These are phyloP conservation scores for Smithornis capensis DNA, from an alignment of 2,113 vertebrate species.

Conservation along the genomic window DNA sequence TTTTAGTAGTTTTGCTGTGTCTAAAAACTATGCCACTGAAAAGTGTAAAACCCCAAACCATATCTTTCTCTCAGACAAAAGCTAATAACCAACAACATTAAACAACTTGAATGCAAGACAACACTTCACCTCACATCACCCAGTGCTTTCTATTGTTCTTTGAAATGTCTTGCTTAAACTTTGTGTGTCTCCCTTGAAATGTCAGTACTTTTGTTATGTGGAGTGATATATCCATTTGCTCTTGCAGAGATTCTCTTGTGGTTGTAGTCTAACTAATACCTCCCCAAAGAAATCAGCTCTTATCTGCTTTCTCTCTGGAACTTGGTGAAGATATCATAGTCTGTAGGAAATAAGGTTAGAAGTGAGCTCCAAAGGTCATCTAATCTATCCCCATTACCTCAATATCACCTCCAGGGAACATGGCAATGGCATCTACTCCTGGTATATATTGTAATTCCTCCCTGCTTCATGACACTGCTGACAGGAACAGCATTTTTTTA, in stretches of 20 bases:
- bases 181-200: neutral
- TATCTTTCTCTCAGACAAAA: neutral
- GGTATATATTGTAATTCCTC: conserved; percentile 33
- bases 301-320: conserved; percentile 57
- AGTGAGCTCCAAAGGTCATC: conserved; percentile 63
- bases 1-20: neutral
- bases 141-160: neutral
- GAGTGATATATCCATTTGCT: conserved; percentile 29
- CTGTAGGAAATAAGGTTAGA: conserved; percentile 65
- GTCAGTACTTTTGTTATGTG: conserved; percentile 41
- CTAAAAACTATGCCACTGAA: neutral
- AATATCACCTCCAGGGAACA: conserved; percentile 58
- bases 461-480: neutral
- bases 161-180: neutral
- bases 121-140: neutral
- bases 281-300: conserved; percentile 56
- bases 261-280: conserved; percentile 59
- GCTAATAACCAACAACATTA: neutral
- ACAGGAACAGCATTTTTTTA: neutral
- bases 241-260: conserved; percentile 6
- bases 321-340: conserved; percentile 61
- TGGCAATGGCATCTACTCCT: neutral
- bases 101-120: neutral
- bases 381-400: conserved; percentile 65
- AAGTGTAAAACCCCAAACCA: neutral